A percentile compares a stretch with the other conserved stretches of the same genome.
These are phyloP conservation scores for Colostygia pectinataria DNA, from an alignment of 2,888 invertebrate genomes.

Conservation along the genomic window DNA sequence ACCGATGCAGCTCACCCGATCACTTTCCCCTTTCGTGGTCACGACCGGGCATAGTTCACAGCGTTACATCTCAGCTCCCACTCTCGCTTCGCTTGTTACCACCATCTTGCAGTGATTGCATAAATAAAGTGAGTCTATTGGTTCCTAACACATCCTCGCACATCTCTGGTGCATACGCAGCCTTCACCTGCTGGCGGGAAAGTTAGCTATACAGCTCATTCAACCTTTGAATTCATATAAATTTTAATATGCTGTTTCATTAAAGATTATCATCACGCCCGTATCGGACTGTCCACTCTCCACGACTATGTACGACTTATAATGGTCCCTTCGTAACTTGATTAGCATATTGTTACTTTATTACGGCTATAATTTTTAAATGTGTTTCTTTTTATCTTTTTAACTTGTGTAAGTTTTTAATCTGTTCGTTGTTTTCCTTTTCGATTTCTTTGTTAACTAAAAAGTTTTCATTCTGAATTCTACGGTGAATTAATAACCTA, in stretches of 20 bases:
- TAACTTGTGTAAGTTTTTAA: conserved; percentile 1
- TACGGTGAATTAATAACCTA: conserved; percentile 29
- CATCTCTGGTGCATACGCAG: conserved; percentile 1
- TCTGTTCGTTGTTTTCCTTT: neutral
- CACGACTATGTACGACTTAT: conserved; percentile 8
- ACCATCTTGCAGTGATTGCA: conserved; percentile 8
- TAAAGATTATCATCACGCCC: conserved; percentile 30
- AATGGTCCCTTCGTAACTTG: conserved; percentile 22
- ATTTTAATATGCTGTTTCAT: conserved; percentile 27
- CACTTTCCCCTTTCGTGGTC: conserved; percentile 58
- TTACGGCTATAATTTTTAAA: conserved; percentile 11
- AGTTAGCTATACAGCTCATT: conserved; percentile 36
- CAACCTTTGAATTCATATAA: conserved; percentile 36
- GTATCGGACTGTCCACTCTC: conserved; percentile 28
- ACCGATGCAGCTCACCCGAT: conserved; percentile 45
- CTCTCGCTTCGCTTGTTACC: conserved; percentile 39
- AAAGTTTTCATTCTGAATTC: conserved; percentile 27
- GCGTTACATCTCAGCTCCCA: conserved; percentile 32
- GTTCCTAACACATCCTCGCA: no score
- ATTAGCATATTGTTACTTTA: conserved; percentile 25
- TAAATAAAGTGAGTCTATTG: no score
- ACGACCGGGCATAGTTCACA: conserved; percentile 58
- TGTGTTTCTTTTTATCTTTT: conserved; percentile 8
- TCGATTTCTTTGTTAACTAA: conserved; percentile 3
- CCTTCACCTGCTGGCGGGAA: conserved; percentile 31